Base-by-base conservation (phyloP, 2,797 vertebrate species). In the Eulemur rubriventer region DNA sequence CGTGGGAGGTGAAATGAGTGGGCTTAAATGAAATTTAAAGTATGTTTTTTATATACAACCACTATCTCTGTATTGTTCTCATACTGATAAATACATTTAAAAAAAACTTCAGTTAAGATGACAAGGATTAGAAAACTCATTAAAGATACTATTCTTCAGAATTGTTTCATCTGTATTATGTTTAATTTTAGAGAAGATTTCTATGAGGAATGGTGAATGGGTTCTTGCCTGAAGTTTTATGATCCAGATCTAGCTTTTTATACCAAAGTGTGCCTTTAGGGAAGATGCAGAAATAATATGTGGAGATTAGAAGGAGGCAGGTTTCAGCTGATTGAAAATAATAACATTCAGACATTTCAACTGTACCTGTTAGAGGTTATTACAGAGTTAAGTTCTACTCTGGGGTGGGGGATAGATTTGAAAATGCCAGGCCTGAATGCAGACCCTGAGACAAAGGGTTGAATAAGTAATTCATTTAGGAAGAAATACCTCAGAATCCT, bases 121-220 rank as follows among this genome's bases (percentile, higher is more conserved):
- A 85, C 70, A 87, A 89, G 80, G 38, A 89, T 87, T 95, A 84
- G 86, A 87, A 85, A 82, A 67, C 55, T 86, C 43, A 80, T 89
- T 79, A 72, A 95, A 96, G 59, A 84, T 57, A 80, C 13, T 93
- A 24, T 89, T 69, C 17, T 94, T 85, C 86, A 80, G n/a, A 79
- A 41, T 69, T 35, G 30, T 89, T 95, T 67, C 8, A 70, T 89
- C 30, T 79, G 35, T 48, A 13, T 75, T 46, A n/a, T 65, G 11
- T 96, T 91, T 97, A 65, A 67, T 90, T 92, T 95, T 91, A 72
- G 89, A 84, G 81, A 91, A n/a, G 76, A 48, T 94, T 95, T 76
- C 6, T n/a, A 43, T 57, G n/a, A 96, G 48, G 87, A 69, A 67
- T 73, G 14, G 4, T n/a, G 89, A 75, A 52, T 20, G 1, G 81